Evolutionary conservation across 1,140 invertebrate genomes (phyloP).

Genomic region (Harlomillsia oculata): DNA sequence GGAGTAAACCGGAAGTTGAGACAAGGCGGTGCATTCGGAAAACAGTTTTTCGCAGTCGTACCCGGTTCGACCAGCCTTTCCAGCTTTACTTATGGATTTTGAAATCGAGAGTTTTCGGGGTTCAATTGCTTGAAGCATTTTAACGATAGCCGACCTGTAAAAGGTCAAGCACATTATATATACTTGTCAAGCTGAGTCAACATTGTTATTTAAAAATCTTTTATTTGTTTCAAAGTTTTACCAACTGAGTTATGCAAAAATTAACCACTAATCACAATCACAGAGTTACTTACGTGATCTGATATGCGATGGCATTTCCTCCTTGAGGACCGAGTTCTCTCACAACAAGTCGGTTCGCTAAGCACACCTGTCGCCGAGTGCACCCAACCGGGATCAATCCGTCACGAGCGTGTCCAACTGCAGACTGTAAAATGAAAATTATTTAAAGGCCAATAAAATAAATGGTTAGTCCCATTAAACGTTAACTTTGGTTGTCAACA

Average conservation of each 20-base stretch:
- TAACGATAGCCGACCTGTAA: not conserved
- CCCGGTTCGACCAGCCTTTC: constrained; percentile 8
- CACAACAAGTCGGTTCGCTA: not conserved
- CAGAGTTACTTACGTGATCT: not conserved
- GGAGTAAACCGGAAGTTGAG: constrained; percentile 2
- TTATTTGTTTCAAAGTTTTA: too few species aligned
- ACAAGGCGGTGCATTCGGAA: not conserved
- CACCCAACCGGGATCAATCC: constrained; percentile 13
- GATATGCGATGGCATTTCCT: not conserved
- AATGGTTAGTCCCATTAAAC: too few species aligned
- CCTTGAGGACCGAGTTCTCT: not conserved
- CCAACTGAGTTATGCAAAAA: not conserved
- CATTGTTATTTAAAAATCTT: too few species aligned
- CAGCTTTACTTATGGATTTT: not conserved
- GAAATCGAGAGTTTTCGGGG: not conserved
- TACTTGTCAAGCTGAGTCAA: not conserved
- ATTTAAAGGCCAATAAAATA: not conserved
- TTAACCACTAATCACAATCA: not conserved
- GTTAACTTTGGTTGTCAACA: too few species aligned
- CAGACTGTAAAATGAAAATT: not conserved
- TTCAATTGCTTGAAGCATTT: constrained; percentile 2
- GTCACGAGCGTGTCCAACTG: constrained; percentile 20
- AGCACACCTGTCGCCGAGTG: not conserved
- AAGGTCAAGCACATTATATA: not conserved
- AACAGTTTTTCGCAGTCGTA: constrained; percentile 1